Conservation (phyloP, 2,113 vertebrate genomes). For the Gobio gobio region DNA sequence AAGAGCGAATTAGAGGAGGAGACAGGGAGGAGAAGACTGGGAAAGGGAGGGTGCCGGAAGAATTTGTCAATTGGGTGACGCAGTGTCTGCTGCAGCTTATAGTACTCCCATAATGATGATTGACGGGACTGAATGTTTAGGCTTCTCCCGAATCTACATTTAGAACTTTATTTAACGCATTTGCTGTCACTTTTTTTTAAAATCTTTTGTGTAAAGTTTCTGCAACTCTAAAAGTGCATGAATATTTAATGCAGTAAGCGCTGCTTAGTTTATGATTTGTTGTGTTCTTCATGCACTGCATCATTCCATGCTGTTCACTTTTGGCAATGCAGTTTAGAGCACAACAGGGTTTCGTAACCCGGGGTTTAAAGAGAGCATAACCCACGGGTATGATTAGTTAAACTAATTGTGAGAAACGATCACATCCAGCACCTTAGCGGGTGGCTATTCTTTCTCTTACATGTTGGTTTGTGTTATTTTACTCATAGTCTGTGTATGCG, state of each 20-base stretch:
- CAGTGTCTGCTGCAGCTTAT: too few species aligned
- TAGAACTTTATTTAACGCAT: background rate
- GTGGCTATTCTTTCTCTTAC: background rate
- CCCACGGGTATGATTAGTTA: background rate
- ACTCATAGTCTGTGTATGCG: background rate
- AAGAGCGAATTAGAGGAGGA: too few species aligned
- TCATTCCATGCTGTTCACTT: background rate
- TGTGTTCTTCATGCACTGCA: background rate
- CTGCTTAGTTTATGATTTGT: constrained; percentile 25
- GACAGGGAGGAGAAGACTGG: too few species aligned
- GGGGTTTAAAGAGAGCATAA: background rate
- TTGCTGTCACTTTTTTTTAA: background rate
- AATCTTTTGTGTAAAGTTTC: background rate
- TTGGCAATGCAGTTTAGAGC: background rate
- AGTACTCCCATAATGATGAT: too few species aligned
- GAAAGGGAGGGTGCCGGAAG: too few species aligned
- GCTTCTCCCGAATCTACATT: too few species aligned
- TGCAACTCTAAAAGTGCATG: background rate
- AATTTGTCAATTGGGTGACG: too few species aligned
- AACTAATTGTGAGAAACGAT: background rate
- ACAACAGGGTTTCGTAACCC: constrained; percentile 4
- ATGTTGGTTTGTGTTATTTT: background rate
- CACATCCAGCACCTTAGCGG: background rate
- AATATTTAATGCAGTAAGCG: background rate
- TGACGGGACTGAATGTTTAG: too few species aligned